Percentiles rank a stretch among this genome's conserved stretches.
These are phyloP conservation scores for Astyanax mexicanus DNA, from an alignment of 2,797 vertebrate genomes.

Conservation along the genomic window DNA sequence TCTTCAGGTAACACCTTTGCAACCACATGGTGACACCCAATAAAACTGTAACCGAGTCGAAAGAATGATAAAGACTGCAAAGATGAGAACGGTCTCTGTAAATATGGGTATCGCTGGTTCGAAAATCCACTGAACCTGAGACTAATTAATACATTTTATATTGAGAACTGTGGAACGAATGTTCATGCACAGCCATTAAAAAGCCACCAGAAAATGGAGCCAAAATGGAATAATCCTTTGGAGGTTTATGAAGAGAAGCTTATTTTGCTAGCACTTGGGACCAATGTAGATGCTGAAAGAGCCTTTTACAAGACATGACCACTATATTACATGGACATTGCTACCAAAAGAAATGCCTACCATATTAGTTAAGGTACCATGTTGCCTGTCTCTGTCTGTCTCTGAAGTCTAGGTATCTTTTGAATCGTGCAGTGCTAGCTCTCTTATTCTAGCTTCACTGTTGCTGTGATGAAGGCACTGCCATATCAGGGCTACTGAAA, in stretches of 20 bases:
- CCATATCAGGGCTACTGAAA: background rate
- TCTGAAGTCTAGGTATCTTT: too few species aligned
- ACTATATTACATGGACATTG: background rate
- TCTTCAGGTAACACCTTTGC: background rate
- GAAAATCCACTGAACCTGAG: background rate
- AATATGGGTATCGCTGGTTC: conserved; percentile 10
- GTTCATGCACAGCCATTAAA: background rate
- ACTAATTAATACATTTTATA: background rate
- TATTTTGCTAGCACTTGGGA: conserved; percentile 28
- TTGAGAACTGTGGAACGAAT: background rate
- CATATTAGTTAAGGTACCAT: too few species aligned
- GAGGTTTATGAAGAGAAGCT: background rate
- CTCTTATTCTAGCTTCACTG: too few species aligned
- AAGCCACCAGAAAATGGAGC: background rate
- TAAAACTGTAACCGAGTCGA: background rate
- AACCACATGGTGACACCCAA: background rate
- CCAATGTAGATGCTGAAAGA: background rate
- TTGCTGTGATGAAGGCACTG: background rate
- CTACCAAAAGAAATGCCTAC: background rate
- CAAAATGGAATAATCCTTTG: background rate
- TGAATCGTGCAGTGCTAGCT: too few species aligned
- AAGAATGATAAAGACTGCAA: background rate
- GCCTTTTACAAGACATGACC: background rate
- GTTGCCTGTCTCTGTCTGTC: too few species aligned
- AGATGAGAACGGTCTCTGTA: background rate